Conservation (phyloP, 2,888 invertebrate genomes). For the Dendrolimus houi region DNA sequence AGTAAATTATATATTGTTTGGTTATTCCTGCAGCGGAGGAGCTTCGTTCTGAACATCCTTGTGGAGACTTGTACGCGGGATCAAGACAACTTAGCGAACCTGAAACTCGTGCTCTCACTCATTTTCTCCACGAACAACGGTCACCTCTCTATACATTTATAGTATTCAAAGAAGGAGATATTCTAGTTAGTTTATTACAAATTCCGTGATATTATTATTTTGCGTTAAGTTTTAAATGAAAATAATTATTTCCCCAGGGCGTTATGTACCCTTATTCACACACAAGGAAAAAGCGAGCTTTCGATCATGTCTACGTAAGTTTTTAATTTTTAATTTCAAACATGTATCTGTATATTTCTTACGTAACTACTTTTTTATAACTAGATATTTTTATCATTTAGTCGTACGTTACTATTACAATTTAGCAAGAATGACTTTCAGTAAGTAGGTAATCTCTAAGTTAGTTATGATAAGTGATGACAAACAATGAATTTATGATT, state of each 20-base stretch:
- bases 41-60: constrained; percentile 51
- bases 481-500: no score
- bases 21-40: constrained; percentile 44
- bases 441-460: no score
- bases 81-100: constrained; percentile 56
- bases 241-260: constrained; percentile 37
- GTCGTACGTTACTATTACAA: no score
- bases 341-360: no score
- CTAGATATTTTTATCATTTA: no score
- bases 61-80: constrained; percentile 54
- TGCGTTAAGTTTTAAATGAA: no score
- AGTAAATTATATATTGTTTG: no score
- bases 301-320: constrained; percentile 57
- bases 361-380: no score
- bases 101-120: constrained; percentile 53
- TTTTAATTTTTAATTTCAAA: not conserved
- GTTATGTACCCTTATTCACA: constrained; percentile 67
- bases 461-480: no score
- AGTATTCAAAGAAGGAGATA: constrained; percentile 61
- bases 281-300: constrained; percentile 51
- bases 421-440: no score
- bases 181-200: constrained; percentile 36
- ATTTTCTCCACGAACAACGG: constrained; percentile 36
- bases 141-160: constrained; percentile 44
- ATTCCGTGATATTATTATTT: not conserved